Base-by-base conservation (phyloP, 2,888 invertebrate species). In the Mantis religiosa region DNA sequence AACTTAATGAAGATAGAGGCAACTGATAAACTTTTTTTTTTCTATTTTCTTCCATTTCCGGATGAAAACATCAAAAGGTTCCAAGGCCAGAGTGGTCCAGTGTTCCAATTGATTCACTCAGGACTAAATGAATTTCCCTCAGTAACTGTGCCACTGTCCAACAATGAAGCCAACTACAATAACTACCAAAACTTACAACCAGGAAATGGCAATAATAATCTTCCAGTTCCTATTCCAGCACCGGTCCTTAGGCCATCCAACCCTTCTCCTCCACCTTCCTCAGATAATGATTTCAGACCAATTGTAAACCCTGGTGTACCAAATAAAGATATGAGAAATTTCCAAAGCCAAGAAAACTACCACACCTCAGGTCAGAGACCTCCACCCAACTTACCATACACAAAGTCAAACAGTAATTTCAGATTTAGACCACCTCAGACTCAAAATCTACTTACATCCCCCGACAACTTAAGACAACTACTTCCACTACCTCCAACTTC, bases 31-130 rank as follows among this genome's bases (percentile, higher is more conserved):
- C 27, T 85, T 85, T 85, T 85, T n/a, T n/a, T 47, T 85, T 85
- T 71, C 54, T 20, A 20, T 71, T 87, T 87, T 82, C 82, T 87
- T 41, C 82, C 82, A n/a, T 87, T 87, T 87, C 87, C 27, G 87
- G 82, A 27, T 82, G 82, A 87, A 71, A 82, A 27, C 82, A 25
- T 27, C 84, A 84, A 28, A 47, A 89, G 89, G 89, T 89, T 89
- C 83, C 89, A 85, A 86, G 86, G 89, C 83, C 89, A 89, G 83
- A 83, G 85, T 86, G 89, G 85, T 86, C 89, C 89, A 87, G 89
- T 86, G 86, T 86, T 89, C 86, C 89, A 82, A 71, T 28, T 89
- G 47, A 86, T 34, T 41, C 86, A 83, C 47, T 85, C 89, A 71
- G 89, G 86, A 34, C 54, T 83, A 71, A 89, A 89, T 30, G 28